Evolutionary conservation across 2,888 invertebrate species (phyloP), one percentile per base, ranked within the genome.

Genomic region (Ichneumoninae sp.): DNA sequence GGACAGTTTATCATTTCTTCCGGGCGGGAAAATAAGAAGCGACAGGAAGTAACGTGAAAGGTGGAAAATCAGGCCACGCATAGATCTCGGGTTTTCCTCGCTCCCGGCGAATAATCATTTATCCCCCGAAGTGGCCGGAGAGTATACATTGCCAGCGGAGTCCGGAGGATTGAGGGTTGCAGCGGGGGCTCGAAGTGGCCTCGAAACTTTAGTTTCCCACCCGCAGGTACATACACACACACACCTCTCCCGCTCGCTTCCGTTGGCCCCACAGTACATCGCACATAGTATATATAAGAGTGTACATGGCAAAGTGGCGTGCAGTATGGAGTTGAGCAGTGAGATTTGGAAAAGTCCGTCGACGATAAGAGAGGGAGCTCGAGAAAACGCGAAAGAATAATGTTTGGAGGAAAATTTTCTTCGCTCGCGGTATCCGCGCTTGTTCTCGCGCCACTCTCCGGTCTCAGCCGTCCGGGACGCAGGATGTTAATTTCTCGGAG

Each of bases 91-190:
- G 82, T 66, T 76, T 76, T 75, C 77, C 57, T 52, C 72, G 71
- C 60, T 60, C 71, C 80, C 57, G 80, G 85, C 76, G 82, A 85
- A 85, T 83, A 86, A 86, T 86, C 81, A 82, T 86, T 85, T 83
- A 86, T 83, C 80, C 71, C 71, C 66, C 44, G 70, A 80, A 79
- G 82, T 75, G 80, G 65, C 83, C 78, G 52, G 65, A 70, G 62
- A 76, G 66, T 54, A 52, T 44, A 62, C 77, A 71, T 57, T 52
- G 72, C 22, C 40, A 47, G 60, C 22, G 47, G 40, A 57, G 57
- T 57, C 13, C 65, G 8, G 40, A 62, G 57, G 33, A 52, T 57
- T 47, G 71, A 77, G 68, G 82, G 60, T 78, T 62, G 68, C 54
- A 44, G 47, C 74, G 50, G 69, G 52, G 71, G 72, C 54, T 80